Base-by-base conservation (phyloP, 2,888 invertebrate species). In the Emmelina monodactyla region DNA sequence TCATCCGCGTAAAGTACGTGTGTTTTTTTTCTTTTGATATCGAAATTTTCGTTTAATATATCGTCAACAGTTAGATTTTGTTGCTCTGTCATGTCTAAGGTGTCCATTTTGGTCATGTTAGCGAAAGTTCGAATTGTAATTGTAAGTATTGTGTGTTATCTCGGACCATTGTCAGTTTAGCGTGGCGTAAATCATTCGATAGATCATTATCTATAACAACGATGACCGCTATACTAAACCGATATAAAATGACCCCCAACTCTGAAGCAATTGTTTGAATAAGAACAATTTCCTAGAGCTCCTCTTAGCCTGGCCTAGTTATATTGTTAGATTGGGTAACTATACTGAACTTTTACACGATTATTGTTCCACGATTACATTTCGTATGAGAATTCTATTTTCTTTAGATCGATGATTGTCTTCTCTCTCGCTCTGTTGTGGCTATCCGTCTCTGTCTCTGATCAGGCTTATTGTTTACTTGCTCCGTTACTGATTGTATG, bases 311-410 rank as follows among this genome's bases (percentile, higher is more conserved):
- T 67, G 70, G 75, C 45, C 50, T 30, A 39, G 46, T 47, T 51
- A 54, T 59, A 70, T 71, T 71, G 72, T n/a, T n/a, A n/a, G n/a
- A n/a, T 73, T 72, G 63, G 62, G 68, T 59, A 75, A 71, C 62
- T 66, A 78, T 76, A 69, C 68, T 76, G 75, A 76, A 79, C 76
- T 72, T 72, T 71, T 76, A 78, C 73, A 76, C 70, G 71, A 78
- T 72, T 72, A 73, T 70, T 68, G 68, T 69, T 60, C 68, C 50
- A 52, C 55, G 62, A 76, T 76, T 73, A 75, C 65, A 54, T 61
- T 72, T 68, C 64, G 70, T 78, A 76, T 75, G 75, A 76, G 76
- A 78, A 78, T 66, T 76, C 72, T 76, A 78, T 76, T 76, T 73
- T 73, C 70, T 72, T 60, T 64, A 55, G 63, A 63, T 64, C 56